A percentile compares a stretch with the other conserved stretches of the same genome.
Evolutionary conservation across 2,113 vertebrate species (phyloP).

Genomic region (Pongo pygmaeus): DNA sequence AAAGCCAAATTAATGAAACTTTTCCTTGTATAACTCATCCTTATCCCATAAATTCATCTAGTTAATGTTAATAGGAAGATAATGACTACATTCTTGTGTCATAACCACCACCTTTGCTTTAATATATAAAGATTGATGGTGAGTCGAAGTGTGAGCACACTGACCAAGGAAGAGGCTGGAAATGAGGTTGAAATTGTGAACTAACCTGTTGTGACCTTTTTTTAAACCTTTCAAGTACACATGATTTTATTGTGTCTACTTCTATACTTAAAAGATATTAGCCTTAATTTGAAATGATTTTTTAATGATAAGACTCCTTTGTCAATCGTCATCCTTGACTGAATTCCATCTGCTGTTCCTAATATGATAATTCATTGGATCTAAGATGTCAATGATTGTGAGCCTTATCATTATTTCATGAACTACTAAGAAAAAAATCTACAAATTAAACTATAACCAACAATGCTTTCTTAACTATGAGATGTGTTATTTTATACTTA

Average conservation of each 20-base stretch:
- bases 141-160: background rate
- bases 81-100: background rate
- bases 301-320: background rate
- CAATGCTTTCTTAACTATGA: background rate
- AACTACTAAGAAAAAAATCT: background rate
- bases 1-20: constrained; percentile 46
- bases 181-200: background rate
- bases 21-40: background rate
- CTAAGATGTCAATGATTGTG: background rate
- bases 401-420: background rate
- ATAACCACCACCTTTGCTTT: background rate
- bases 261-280: background rate
- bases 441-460: background rate
- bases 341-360: background rate
- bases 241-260: background rate
- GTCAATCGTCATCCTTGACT: background rate
- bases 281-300: background rate
- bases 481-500: background rate
- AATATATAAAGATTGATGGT: background rate
- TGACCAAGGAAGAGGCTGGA: background rate
- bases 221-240: background rate
- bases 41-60: constrained; percentile 37
- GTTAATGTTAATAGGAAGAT: constrained; percentile 39
- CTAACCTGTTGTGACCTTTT: background rate
- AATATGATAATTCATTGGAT: background rate